phyloP scores from a whole-genome alignment of 2,888 invertebrate species.

The Dicyrtoma fusca region DNA sequence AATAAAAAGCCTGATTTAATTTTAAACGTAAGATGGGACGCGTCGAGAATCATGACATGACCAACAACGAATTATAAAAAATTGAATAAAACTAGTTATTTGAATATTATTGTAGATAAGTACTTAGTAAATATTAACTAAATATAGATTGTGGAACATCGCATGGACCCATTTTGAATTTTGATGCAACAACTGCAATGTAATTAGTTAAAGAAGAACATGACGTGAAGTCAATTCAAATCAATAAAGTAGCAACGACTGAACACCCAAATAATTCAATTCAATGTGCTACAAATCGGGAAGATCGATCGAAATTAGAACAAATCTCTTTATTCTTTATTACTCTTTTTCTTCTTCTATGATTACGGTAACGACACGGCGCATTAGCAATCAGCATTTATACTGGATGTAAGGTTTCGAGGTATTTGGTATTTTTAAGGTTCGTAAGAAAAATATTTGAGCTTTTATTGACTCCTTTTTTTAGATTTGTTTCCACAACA shows the following conservation, averaged over 20 bases:
- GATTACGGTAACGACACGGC: too few relatives aligned
- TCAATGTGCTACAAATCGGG: slow-evolving; percentile 29
- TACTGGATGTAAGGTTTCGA: too few relatives aligned
- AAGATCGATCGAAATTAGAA: too few relatives aligned
- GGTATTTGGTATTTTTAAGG: too few relatives aligned
- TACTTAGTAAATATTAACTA: too few relatives aligned
- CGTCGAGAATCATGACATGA: not conserved
- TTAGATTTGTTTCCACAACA: too few relatives aligned
- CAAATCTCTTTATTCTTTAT: slow-evolving; percentile 20
- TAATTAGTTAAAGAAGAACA: not conserved
- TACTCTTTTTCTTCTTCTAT: slow-evolving; percentile 2
- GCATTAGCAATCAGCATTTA: not conserved
- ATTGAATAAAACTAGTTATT: too few relatives aligned
- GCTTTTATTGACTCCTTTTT: too few relatives aligned
- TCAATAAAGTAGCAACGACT: slow-evolving; percentile 27
- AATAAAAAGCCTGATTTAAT: too few relatives aligned
- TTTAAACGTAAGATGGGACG: not conserved
- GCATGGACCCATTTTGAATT: not conserved
- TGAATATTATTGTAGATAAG: too few relatives aligned
- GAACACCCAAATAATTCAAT: slow-evolving; percentile 33
- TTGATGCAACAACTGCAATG: slow-evolving; percentile 17
- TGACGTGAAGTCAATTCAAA: slow-evolving; percentile 14
- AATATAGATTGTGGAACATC: not conserved
- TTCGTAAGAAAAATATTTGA: too few relatives aligned
- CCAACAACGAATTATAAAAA: slow-evolving; percentile 4